These are phyloP conservation scores for Oplegnathus fasciatus DNA, from an alignment of 2,113 vertebrate genomes.

Conservation along the genomic window DNA sequence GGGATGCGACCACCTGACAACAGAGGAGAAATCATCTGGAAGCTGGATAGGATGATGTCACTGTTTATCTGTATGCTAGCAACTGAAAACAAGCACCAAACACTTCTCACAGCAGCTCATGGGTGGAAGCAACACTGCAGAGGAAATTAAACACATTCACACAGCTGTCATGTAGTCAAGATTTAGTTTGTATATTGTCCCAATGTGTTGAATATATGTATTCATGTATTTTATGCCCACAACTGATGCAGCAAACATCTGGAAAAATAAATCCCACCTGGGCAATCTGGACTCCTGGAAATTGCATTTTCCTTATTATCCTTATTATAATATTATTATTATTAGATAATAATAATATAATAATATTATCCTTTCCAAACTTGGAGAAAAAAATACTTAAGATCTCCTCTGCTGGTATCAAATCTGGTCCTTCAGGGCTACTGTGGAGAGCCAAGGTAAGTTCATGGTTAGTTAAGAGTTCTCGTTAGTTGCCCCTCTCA, in stretches of 20 bases:
- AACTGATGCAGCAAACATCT: slow-evolving; percentile 2
- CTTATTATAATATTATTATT: no score
- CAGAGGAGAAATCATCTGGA: slow-evolving; percentile 30
- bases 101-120: background rate
- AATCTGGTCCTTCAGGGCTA: background rate
- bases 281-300: background rate
- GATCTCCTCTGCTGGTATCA: background rate
- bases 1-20: slow-evolving; percentile 35
- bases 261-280: background rate
- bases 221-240: background rate
- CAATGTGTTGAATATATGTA: background rate
- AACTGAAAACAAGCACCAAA: slow-evolving; percentile 43
- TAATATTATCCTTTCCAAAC: background rate
- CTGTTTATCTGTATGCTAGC: slow-evolving; percentile 32
- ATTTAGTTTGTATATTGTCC: background rate
- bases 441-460: slow-evolving; percentile 1
- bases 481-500: slow-evolving; percentile 79
- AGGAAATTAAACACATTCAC: slow-evolving; percentile 4
- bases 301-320: background rate
- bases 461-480: slow-evolving; percentile 38
- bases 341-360: no score
- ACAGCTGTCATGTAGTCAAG: background rate
- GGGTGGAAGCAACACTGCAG: background rate
- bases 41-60: slow-evolving; percentile 52
- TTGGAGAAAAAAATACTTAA: background rate